These are phyloP conservation scores for Larimichthys polyactis DNA, from an alignment of 2,113 vertebrate species.

Conservation along the genomic window DNA sequence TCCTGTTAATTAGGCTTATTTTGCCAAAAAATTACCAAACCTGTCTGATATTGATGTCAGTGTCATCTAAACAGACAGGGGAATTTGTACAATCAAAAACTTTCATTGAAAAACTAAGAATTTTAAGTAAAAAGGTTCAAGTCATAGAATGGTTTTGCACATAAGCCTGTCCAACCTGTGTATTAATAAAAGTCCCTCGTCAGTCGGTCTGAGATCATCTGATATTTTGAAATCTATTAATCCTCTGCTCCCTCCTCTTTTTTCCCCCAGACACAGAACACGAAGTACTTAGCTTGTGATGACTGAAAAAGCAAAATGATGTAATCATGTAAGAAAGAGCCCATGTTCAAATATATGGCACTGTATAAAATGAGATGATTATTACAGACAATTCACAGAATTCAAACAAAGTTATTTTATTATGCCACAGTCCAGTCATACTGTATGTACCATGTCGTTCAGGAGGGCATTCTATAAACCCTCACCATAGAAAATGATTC, in stretches of 20 bases:
- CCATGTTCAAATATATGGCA: background rate
- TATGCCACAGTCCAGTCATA: background rate
- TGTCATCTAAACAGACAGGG: too few relatives aligned
- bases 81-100: too few relatives aligned
- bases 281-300: background rate
- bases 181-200: background rate
- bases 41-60: too few relatives aligned
- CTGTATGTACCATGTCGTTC: background rate
- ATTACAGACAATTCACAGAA: background rate
- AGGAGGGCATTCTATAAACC: background rate
- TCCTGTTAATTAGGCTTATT: too few relatives aligned
- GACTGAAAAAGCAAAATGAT: slow-evolving; percentile 2
- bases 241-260: background rate
- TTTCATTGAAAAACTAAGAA: background rate
- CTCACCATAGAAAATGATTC: background rate
- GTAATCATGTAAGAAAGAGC: background rate
- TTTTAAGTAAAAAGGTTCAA: background rate
- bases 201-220: slow-evolving; percentile 9
- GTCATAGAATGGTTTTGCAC: background rate
- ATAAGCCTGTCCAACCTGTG: background rate
- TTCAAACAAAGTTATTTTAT: background rate
- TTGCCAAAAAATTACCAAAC: too few relatives aligned
- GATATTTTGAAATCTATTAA: slow-evolving; percentile 25
- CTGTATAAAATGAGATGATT: background rate
- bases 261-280: background rate